These are phyloP conservation scores for Ciona savignyi DNA, from an alignment of 23 tunicate genomes.

Conservation along the genomic window DNA sequence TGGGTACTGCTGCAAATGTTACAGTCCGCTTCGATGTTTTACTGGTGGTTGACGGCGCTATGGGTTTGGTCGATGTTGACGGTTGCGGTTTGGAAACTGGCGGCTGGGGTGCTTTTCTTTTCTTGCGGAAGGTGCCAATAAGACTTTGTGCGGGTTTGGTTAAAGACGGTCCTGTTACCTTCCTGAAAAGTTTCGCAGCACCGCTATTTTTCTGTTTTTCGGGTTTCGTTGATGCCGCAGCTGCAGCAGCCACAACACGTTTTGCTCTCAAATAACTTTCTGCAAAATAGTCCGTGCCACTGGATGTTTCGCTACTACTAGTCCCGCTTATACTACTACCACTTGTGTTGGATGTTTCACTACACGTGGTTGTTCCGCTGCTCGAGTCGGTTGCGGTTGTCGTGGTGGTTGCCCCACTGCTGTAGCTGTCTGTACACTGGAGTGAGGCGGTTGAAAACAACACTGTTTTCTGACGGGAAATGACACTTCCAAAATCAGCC, in stretches of 20 bases:
- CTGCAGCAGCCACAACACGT: constrained; percentile 21
- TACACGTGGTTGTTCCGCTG: constrained; percentile 75
- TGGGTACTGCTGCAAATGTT: constrained; percentile 18
- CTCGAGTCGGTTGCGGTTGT: constrained; percentile 76
- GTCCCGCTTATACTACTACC: constrained; percentile 62
- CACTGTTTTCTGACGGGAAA: constrained; percentile 60
- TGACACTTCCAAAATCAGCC: constrained; percentile 39
- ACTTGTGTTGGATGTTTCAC: constrained; percentile 69
- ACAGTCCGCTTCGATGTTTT: constrained; percentile 8
- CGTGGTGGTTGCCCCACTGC: constrained; percentile 10
- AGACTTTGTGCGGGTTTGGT: constrained; percentile 53
- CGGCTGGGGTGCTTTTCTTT: constrained; percentile 10
- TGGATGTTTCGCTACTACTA: constrained; percentile 73
- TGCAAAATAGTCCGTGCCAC: constrained; percentile 46
- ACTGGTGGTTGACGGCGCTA: no score
- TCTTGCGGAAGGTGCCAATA: constrained; percentile 57
- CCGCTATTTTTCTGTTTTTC: constrained; percentile 18
- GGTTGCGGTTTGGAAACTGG: no score
- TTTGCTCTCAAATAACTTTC: no score
- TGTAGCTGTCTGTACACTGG: constrained; percentile 5
- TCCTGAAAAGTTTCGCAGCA: constrained; percentile 33
- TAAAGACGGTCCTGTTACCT: constrained; percentile 21
- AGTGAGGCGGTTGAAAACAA: constrained; percentile 11
- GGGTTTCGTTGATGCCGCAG: constrained; percentile 15
- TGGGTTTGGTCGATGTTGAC: neutral